Percentiles rank a stretch among this genome's conserved stretches.
phyloP scores from a whole-genome alignment of 2,797 vertebrate genomes.

The Petrocephalus sullivani region DNA sequence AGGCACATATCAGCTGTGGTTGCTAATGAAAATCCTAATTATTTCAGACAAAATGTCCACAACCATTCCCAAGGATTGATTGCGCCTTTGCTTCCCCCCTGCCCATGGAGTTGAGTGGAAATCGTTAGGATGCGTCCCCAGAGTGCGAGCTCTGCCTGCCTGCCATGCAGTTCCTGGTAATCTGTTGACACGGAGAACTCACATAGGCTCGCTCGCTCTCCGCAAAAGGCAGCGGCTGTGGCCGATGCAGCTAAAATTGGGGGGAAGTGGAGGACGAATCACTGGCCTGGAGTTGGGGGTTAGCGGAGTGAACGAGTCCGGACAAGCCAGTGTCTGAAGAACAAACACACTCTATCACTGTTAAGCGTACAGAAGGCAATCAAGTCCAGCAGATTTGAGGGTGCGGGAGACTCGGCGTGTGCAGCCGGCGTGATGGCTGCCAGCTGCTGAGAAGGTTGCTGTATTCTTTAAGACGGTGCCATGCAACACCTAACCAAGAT shows the following conservation, averaged over 20 bases:
- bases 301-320: neutral
- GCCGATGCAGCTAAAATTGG: slow-evolving; percentile 34
- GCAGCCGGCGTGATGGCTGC: neutral
- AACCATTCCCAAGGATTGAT: slow-evolving; percentile 43
- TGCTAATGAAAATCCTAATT: slow-evolving; percentile 58
- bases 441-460: neutral
- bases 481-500: neutral
- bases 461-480: neutral
- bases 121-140: slow-evolving; percentile 46
- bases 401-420: neutral
- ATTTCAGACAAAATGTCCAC: slow-evolving; percentile 51
- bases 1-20: slow-evolving; percentile 36
- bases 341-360: neutral
- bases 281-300: slow-evolving; percentile 8
- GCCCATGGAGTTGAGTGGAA: slow-evolving; percentile 43
- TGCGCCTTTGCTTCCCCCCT: slow-evolving; percentile 21
- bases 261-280: slow-evolving; percentile 36
- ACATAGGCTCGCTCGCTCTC: slow-evolving; percentile 30
- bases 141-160: slow-evolving; percentile 33
- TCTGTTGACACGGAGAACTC: slow-evolving; percentile 47
- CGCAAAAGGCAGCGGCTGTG: slow-evolving; percentile 34
- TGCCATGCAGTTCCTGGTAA: slow-evolving; percentile 48
- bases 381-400: neutral
- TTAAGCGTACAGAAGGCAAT: neutral
- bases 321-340: neutral